Evolutionary conservation across 2,113 vertebrate genomes (phyloP), one percentile per base, ranked within the genome.

Genomic region (Machaerirhynchus nigripectus): DNA sequence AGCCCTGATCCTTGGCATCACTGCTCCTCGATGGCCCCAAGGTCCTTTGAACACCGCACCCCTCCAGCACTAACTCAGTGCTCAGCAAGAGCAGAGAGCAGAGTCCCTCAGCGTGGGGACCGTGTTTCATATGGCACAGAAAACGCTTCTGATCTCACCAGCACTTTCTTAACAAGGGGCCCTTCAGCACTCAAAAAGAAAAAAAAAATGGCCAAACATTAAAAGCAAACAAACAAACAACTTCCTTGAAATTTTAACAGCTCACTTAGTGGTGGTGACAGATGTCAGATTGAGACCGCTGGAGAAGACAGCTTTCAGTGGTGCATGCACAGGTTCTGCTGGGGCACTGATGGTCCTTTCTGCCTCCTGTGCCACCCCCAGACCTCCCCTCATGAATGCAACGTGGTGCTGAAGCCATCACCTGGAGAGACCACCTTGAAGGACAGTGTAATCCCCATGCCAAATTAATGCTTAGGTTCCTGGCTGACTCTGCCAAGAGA

Each of bases 391-490:
- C 73, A 12, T 91, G 69, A 79, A 59, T 89, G 67, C 24, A 64
- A 57, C 33, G 3, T 61, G 68, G 80, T 82, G 78, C 91, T 93
- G 88, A 71, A 95, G 68, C 76, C 87, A 74, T 86, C 67, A 90
- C 69, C 73, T 93, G 73, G 47, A 89, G 69, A 50, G 97, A 97
- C 95, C 96, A 97, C 95, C 94, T 73, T 73, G 82, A 96, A 97
- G 78, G 82, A 86, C 63, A 93, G 87, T 77, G 84, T 81, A 92
- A 94, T 81, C 78, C 65, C 50, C 57, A n/a, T 42, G 69, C 86
- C 93, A 96, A 95, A 95, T 96, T 91, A 94, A 80, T 80, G 61
- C 65, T 84, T 71, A 44, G 33, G 88, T 91, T 96, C 85, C 21
- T 35, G 94, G 64, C 93, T 65, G 90, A 80, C 93, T 63, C 84